Conservation (phyloP, 2,113 vertebrate genomes). For the Morone saxatilis region DNA sequence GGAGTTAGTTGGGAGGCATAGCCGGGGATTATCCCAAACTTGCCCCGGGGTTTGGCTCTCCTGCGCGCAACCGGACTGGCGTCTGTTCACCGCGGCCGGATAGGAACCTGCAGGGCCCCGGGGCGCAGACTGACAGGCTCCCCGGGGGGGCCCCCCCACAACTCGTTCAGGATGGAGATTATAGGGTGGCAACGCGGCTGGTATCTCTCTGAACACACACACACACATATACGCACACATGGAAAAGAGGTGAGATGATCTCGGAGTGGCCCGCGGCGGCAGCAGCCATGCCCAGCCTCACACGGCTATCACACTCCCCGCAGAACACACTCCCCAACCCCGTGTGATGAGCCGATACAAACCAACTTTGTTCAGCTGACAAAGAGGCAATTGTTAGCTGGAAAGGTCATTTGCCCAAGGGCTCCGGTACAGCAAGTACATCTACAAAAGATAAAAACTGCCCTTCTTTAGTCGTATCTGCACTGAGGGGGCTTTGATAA, state of each 20-base stretch:
- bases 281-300: slow-evolving; percentile 58
- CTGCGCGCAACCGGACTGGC: slow-evolving; percentile 64
- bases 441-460: slow-evolving; percentile 40
- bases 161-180: slow-evolving; percentile 75
- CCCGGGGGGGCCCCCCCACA: slow-evolving; percentile 51
- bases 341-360: slow-evolving; percentile 77
- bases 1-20: slow-evolving; percentile 62
- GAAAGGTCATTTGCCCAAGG: slow-evolving; percentile 64
- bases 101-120: slow-evolving; percentile 67
- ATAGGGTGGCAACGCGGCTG: slow-evolving; percentile 72
- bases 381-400: slow-evolving; percentile 73
- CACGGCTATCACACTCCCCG: slow-evolving; percentile 71
- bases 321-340: slow-evolving; percentile 47
- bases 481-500: slow-evolving; percentile 48
- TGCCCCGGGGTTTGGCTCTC: slow-evolving; percentile 75
- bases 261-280: slow-evolving; percentile 61
- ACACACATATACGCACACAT: slow-evolving; percentile 36
- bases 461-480: slow-evolving; percentile 46
- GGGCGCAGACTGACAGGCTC: slow-evolving; percentile 73
- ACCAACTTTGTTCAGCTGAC: slow-evolving; percentile 73
- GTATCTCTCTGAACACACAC: slow-evolving; percentile 78
- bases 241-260: slow-evolving; percentile 51
- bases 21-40: slow-evolving; percentile 78
- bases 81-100: slow-evolving; percentile 71
- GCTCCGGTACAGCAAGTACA: slow-evolving; percentile 38